Conservation (phyloP, 1,140 invertebrate species). For the Saccostrea echinata region DNA sequence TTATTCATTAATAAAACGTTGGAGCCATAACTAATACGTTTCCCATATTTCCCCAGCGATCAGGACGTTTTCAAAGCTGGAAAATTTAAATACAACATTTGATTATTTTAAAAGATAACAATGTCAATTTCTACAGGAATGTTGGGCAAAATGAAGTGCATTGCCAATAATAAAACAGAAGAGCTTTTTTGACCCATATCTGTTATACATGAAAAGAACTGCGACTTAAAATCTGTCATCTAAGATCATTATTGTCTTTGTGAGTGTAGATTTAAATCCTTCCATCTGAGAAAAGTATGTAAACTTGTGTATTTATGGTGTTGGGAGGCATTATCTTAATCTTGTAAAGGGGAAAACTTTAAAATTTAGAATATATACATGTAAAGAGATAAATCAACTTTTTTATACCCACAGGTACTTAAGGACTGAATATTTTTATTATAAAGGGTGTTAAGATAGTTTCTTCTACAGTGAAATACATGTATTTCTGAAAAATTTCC, state of each 20-base stretch:
- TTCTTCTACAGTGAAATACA: no score
- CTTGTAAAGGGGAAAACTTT: background rate
- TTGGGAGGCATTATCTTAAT: background rate
- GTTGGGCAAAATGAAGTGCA: background rate
- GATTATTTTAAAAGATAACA: background rate
- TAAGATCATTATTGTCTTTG: conserved; percentile 17
- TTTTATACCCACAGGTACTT: background rate
- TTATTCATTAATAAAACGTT: background rate
- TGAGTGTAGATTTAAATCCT: conserved; percentile 11
- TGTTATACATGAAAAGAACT: background rate
- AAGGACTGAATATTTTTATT: background rate
- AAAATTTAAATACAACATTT: background rate
- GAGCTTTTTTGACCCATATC: conserved; percentile 5
- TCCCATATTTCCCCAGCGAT: background rate
- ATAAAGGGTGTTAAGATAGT: no score
- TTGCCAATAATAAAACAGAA: background rate
- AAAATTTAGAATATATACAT: background rate
- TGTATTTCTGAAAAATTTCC: no score
- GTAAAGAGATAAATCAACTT: background rate
- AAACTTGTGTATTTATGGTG: background rate
- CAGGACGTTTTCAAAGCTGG: background rate
- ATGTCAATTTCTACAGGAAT: conserved; percentile 32
- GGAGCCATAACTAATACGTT: background rate
- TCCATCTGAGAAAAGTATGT: background rate
- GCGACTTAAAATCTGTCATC: background rate